Conservation (phyloP, 2,113 vertebrate genomes). For the Leucopsar rothschildi region DNA sequence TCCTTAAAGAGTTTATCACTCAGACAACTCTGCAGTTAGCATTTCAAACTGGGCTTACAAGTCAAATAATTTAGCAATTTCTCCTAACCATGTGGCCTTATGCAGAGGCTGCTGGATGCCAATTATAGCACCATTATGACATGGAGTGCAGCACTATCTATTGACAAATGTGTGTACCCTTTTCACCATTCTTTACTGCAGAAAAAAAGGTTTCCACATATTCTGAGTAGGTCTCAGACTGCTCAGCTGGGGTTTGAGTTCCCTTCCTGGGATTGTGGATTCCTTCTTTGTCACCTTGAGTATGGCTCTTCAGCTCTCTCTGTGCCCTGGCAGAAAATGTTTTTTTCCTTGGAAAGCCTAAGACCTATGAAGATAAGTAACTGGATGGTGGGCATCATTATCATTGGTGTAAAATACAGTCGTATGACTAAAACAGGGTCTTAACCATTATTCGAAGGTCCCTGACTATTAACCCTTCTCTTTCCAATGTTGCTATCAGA, state of each 20-base stretch:
- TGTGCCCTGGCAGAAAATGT: not conserved
- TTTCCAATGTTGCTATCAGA: not conserved
- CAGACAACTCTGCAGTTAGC: slow-evolving; percentile 64
- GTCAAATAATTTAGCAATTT: slow-evolving; percentile 67
- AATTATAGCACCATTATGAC: slow-evolving; percentile 35
- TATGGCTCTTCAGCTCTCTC: not conserved
- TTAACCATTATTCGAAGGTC: not conserved
- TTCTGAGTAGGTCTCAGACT: not conserved
- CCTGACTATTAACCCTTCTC: not conserved
- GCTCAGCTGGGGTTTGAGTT: not conserved
- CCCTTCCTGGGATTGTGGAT: not conserved
- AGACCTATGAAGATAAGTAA: not conserved
- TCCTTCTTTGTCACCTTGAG: not conserved
- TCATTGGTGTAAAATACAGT: not conserved
- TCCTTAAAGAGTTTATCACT: slow-evolving; percentile 63
- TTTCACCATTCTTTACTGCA: not conserved
- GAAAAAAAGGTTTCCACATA: not conserved
- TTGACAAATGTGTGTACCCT: not conserved
- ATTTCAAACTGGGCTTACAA: slow-evolving; percentile 64
- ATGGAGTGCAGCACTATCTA: not conserved
- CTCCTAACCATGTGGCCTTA: slow-evolving; percentile 49
- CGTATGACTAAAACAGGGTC: not conserved
- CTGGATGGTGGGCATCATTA: not conserved
- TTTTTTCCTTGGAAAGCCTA: not conserved
- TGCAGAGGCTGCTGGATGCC: slow-evolving; percentile 37